Conservation (phyloP, 2,113 vertebrate species). For the Urocitellus parryii region DNA sequence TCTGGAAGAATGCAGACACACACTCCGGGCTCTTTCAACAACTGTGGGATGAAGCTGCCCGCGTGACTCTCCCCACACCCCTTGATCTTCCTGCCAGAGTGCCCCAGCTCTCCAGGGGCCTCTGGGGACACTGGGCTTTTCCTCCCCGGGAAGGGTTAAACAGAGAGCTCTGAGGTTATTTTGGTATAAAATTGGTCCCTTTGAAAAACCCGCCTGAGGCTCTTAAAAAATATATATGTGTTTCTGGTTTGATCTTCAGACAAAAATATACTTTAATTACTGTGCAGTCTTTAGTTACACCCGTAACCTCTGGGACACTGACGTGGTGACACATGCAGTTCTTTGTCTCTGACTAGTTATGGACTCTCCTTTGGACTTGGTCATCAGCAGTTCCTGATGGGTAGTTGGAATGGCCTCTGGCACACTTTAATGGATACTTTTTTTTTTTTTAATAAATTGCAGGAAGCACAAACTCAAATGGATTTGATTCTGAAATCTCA, state of each 20-base stretch:
- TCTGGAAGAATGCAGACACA: background rate
- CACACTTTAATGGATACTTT: conserved; percentile 55
- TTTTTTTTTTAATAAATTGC: background rate
- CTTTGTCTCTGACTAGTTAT: conserved; percentile 79
- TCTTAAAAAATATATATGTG: conserved; percentile 4
- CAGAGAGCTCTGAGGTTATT: conserved; percentile 70
- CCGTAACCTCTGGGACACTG: conserved; percentile 77
- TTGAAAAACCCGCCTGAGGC: conserved; percentile 85
- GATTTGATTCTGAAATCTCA: conserved; percentile 36
- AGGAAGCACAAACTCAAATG: background rate
- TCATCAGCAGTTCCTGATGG: conserved; percentile 18
- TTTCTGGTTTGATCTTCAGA: conserved; percentile 86
- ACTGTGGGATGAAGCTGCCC: background rate
- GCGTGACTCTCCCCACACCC: background rate
- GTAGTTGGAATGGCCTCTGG: conserved; percentile 78
- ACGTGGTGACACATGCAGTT: conserved; percentile 65
- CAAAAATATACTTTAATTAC: conserved; percentile 63
- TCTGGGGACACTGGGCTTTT: conserved; percentile 47
- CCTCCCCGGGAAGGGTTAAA: conserved; percentile 77
- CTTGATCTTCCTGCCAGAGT: conserved; percentile 7
- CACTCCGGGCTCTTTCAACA: background rate
- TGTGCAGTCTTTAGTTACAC: conserved; percentile 45
- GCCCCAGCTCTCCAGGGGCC: background rate
- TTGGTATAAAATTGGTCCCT: conserved; percentile 81
- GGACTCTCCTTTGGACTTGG: conserved; percentile 63